Evolutionary conservation across 2,113 vertebrate species (phyloP).

Genomic region (Podiceps cristatus): DNA sequence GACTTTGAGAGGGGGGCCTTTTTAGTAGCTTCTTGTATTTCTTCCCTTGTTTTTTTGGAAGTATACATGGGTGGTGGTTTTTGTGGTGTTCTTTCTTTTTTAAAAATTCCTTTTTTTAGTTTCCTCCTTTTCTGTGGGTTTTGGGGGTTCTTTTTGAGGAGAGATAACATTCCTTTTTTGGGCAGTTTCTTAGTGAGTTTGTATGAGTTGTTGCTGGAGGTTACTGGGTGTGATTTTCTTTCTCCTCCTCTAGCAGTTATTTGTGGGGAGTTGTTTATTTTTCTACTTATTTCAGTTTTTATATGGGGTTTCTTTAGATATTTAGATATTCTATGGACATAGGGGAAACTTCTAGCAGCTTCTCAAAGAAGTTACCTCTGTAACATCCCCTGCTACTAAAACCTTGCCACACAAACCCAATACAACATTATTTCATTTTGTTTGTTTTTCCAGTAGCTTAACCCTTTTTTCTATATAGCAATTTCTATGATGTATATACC

Average conservation of each 20-base stretch:
- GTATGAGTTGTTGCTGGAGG: neutral
- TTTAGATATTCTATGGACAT: neutral
- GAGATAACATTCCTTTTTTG: neutral
- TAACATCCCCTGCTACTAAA: neutral
- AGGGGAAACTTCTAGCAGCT: neutral
- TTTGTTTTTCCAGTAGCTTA: neutral
- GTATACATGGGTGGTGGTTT: rapidly evolving
- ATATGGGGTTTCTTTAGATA: neutral
- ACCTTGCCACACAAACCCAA: rapidly evolving
- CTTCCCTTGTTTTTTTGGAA: neutral
- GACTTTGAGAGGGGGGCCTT: rapidly evolving
- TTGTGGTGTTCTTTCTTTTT: neutral
- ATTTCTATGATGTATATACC: neutral
- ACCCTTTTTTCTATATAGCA: neutral
- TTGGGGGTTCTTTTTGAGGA: neutral
- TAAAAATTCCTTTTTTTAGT: neutral
- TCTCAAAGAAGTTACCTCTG: neutral
- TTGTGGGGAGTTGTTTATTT: neutral
- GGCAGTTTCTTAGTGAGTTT: neutral
- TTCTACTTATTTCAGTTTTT: neutral
- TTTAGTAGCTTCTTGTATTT: neutral
- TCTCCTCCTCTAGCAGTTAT: neutral
- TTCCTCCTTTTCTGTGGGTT: neutral
- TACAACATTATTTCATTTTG: neutral
- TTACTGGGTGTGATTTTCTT: neutral